Evolutionary conservation across 2,888 invertebrate genomes (phyloP).

Genomic region (Amiota mariae): DNA sequence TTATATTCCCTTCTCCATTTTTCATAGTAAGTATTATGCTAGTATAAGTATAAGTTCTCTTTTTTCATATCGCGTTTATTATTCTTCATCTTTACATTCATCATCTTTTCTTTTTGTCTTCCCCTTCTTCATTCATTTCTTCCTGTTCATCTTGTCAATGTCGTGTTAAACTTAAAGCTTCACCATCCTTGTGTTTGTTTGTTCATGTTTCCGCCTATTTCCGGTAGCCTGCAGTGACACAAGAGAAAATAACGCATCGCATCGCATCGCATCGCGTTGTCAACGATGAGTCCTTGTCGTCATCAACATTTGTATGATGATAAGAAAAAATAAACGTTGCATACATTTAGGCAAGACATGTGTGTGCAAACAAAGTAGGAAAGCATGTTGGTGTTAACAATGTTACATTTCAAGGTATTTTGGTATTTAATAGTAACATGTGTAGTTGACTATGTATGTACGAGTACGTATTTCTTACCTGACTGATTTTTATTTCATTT

Average conservation of each 20-base stretch:
- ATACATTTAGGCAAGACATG: constrained; percentile 23
- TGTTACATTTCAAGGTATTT: neutral
- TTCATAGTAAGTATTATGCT: too few relatives aligned
- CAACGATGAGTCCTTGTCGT: neutral
- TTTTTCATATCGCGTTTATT: too few relatives aligned
- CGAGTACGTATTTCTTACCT: neutral
- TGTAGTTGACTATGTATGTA: neutral
- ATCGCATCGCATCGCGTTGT: neutral
- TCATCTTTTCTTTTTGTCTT: too few relatives aligned
- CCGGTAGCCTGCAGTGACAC: too few relatives aligned
- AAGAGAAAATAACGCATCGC: too few relatives aligned
- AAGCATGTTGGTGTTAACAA: constrained; percentile 1
- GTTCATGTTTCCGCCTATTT: neutral
- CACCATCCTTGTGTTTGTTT: too few relatives aligned
- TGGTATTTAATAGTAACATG: neutral
- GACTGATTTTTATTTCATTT: neutral
- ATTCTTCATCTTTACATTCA: too few relatives aligned
- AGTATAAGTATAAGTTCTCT: too few relatives aligned
- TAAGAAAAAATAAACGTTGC: constrained; percentile 19
- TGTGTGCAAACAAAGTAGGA: constrained; percentile 1
- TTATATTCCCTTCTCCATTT: too few relatives aligned
- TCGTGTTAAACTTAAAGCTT: too few relatives aligned
- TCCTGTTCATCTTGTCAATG: too few relatives aligned
- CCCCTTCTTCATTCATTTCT: too few relatives aligned
- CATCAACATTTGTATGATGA: neutral